A percentile compares a stretch with the other conserved stretches of the same genome.
These are phyloP conservation scores for Rhea pennata DNA, from an alignment of 2,113 vertebrate genomes.

Conservation along the genomic window DNA sequence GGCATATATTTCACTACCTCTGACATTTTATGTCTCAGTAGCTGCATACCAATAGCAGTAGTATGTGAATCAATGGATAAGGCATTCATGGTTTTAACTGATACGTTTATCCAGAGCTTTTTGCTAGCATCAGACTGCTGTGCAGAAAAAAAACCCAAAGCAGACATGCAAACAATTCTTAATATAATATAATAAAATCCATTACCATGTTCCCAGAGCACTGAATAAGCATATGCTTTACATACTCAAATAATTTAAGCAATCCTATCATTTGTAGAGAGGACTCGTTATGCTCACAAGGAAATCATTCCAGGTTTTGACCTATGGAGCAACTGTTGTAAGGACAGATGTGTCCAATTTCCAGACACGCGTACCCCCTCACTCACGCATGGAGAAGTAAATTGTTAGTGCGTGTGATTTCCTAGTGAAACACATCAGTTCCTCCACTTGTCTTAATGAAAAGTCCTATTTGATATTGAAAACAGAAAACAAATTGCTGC, in stretches of 20 bases:
- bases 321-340: neutral
- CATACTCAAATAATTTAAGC: neutral
- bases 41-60: neutral
- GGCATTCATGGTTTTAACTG: neutral
- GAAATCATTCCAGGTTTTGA: neutral
- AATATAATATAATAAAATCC: neutral
- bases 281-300: fast-evolving
- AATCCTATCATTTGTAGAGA: neutral
- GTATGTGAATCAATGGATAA: neutral
- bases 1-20: neutral
- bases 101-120: neutral
- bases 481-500: neutral
- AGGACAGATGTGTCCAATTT: neutral
- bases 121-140: neutral
- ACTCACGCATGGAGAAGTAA: fast-evolving
- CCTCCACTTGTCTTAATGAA: fast-evolving
- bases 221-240: neutral
- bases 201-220: neutral
- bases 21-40: neutral
- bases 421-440: fast-evolving
- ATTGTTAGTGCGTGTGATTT: fast-evolving
- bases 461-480: fast-evolving
- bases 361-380: neutral
- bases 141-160: neutral
- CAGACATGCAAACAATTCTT: neutral